These are phyloP conservation scores for Eristalis tenax DNA, from an alignment of 2,888 invertebrate species.

Conservation along the genomic window DNA sequence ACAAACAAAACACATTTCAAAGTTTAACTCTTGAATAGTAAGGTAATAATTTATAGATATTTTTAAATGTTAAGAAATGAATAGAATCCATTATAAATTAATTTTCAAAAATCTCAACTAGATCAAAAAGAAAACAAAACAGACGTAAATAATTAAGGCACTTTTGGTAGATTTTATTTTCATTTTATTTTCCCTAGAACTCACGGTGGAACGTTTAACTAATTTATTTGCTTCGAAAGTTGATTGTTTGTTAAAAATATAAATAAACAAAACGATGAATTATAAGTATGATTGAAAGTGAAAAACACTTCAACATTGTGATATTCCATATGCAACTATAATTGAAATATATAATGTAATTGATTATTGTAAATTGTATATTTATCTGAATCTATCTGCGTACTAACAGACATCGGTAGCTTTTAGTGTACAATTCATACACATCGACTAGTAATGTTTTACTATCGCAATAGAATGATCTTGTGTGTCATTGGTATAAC, in stretches of 20 bases:
- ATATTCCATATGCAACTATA: conserved; percentile 57
- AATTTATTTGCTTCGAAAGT: conserved; percentile 9
- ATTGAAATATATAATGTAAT: conserved; percentile 17
- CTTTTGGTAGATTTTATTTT: not conserved
- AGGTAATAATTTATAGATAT: conserved; percentile 38
- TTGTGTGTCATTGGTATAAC: not conserved
- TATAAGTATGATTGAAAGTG: not conserved
- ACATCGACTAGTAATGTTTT: not conserved
- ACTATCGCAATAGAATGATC: not conserved
- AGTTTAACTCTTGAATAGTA: conserved; percentile 20
- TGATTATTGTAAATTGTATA: conserved; percentile 10
- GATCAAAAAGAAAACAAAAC: not conserved
- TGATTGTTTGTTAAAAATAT: not conserved
- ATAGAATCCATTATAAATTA: not conserved
- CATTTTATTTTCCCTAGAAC: not conserved
- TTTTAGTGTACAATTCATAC: not conserved
- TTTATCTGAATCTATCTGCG: conserved; percentile 13
- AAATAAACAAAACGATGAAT: too few relatives aligned
- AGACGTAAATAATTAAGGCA: not conserved
- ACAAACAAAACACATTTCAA: conserved; percentile 13
- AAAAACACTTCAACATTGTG: conserved; percentile 55
- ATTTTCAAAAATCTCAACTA: conserved; percentile 35
- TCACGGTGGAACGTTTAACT: not conserved
- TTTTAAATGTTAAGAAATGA: conserved; percentile 5
- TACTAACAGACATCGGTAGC: not conserved